phyloP scores from a whole-genome alignment of 2,888 invertebrate species.

The Amphimallon solstitiale region DNA sequence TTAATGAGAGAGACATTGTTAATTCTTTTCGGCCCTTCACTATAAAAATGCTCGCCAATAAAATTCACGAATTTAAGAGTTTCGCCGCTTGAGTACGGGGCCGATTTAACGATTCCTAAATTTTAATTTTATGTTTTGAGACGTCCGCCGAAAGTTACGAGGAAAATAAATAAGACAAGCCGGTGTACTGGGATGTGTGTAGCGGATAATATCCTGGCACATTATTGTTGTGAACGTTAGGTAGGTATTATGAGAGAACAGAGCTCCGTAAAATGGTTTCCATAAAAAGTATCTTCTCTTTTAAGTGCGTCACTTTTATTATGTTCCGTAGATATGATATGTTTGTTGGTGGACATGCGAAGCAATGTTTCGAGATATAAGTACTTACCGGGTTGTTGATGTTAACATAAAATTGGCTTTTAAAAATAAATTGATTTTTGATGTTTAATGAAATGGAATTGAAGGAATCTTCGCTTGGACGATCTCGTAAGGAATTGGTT shows the following conservation, averaged over 20 bases:
- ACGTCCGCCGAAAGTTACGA: conserved; percentile 31
- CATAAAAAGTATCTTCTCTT: conserved; percentile 7
- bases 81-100: conserved; percentile 43
- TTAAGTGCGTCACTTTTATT: conserved; percentile 30
- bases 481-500: too few relatives aligned
- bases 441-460: too few relatives aligned
- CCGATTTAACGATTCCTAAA: conserved; percentile 50
- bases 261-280: background rate
- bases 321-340: conserved; percentile 4
- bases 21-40: conserved; percentile 36
- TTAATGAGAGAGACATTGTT: conserved; percentile 34
- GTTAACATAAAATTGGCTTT: too few relatives aligned
- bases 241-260: background rate
- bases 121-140: conserved; percentile 48
- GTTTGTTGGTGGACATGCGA: background rate
- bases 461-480: too few relatives aligned
- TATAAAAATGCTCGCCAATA: conserved; percentile 42
- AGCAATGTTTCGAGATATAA: background rate
- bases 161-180: conserved; percentile 18
- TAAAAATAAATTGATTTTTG: too few relatives aligned
- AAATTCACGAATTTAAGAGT: conserved; percentile 49
- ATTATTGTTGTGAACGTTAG: background rate
- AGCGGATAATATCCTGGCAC: too few relatives aligned
- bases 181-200: conserved; percentile 1
- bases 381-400: too few relatives aligned